These are phyloP conservation scores for Phortica okadai DNA, from an alignment of 2,888 invertebrate species.

Conservation along the genomic window DNA sequence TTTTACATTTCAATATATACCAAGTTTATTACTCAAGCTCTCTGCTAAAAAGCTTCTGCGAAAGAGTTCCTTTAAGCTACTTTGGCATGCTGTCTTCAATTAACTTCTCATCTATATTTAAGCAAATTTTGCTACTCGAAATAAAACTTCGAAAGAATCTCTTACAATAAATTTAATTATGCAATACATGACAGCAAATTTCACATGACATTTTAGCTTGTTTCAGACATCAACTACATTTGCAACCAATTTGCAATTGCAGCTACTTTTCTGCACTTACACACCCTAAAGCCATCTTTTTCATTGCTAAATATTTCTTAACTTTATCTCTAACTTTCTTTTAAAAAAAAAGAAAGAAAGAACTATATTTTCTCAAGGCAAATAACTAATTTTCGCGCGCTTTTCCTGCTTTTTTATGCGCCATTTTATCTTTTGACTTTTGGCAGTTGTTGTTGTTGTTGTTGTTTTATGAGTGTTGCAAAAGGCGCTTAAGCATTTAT, in stretches of 20 bases:
- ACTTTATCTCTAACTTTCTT: background rate
- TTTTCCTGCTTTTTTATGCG: background rate
- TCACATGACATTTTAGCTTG: no score
- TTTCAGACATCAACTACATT: no score
- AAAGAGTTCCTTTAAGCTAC: no score
- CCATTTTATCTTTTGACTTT: constrained; percentile 30
- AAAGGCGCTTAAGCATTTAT: background rate
- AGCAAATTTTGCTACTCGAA: no score
- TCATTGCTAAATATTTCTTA: background rate
- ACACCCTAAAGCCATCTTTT: background rate
- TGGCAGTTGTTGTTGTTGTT: constrained; percentile 16
- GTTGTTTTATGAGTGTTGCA: background rate
- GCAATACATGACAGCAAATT: no score
- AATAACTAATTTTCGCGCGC: constrained; percentile 1
- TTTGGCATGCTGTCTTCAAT: no score
- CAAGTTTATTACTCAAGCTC: no score
- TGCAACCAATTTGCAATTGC: background rate
- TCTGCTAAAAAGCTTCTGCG: no score
- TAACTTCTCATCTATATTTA: no score
- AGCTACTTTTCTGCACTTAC: background rate
- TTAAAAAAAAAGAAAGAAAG: background rate
- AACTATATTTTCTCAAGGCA: constrained; percentile 6
- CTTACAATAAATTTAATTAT: no score
- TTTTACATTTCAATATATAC: no score
- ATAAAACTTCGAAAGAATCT: no score